These are phyloP conservation scores for Rhipidura dahli DNA, from an alignment of 2,113 vertebrate species.

Conservation along the genomic window DNA sequence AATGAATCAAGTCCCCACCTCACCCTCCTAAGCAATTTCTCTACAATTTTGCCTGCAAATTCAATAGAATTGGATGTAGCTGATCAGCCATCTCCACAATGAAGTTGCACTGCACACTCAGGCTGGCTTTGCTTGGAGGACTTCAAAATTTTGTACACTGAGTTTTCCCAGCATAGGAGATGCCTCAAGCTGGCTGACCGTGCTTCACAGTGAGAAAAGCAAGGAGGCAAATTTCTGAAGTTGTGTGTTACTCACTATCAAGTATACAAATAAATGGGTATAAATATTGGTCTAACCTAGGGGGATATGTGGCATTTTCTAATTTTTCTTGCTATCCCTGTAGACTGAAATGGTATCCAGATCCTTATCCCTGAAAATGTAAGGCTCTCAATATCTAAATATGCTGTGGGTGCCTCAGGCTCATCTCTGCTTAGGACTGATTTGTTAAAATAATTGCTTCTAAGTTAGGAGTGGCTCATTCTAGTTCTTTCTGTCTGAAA, in stretches of 20 bases:
- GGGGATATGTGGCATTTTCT: not conserved
- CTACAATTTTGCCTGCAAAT: not conserved
- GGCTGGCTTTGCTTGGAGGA: not conserved
- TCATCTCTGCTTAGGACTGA: not conserved
- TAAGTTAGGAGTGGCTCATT: not conserved
- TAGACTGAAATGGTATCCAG: not conserved
- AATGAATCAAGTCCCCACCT: not conserved
- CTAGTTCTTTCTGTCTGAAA: not conserved
- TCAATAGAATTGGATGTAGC: not conserved
- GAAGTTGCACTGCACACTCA: not conserved
- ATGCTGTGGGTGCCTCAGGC: not conserved
- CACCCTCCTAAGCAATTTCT: not conserved
- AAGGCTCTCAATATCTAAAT: not conserved
- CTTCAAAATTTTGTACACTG: fast-evolving
- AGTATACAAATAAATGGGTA: not conserved
- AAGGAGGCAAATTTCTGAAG: not conserved
- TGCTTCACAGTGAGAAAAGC: fast-evolving
- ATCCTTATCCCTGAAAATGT: not conserved
- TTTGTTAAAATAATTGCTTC: not conserved
- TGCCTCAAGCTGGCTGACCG: not conserved
- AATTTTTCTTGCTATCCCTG: not conserved
- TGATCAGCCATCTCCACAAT: fast-evolving
- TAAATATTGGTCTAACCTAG: not conserved
- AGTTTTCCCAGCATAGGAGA: not conserved
- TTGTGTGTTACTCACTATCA: not conserved